Evolutionary conservation across 2,888 invertebrate species (phyloP), one percentile per base, ranked within the genome.

Genomic region (Nudaria mundana): DNA sequence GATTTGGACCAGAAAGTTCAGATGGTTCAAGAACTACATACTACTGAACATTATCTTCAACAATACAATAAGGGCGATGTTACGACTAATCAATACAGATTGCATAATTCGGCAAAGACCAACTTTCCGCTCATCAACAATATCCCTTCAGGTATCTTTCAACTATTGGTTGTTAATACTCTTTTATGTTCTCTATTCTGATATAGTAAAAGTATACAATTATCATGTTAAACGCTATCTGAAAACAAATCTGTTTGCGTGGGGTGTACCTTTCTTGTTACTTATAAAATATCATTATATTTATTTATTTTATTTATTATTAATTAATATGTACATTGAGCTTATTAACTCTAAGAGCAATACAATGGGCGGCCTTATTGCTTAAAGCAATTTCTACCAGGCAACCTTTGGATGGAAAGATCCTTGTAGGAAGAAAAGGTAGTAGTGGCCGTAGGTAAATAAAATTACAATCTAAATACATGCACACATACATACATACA

Each of bases 151-250:
- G 28, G 5, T 44, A n/a, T 15, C 37, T 0, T 23, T 6, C 1
- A 30, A 51, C 3, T 51, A 1, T 13, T 54, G 56, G 53, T 13
- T 55, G 5, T 5, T 51, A 3, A 12, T 51, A 1, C 3, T 54
- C 30, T 54, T 47, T 23, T 50, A 31, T n/a, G 3, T 42, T 4
- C 44, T 54, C 5, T 54, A 54, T 12, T 11, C 34, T n/a, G 44
- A 51, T 3, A 7, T 50, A 2, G 47, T 47, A 11, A 42, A 38
- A 36, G 52, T 51, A 8, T 37, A 44, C 8, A 8, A 5, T n/a
- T 5, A 11, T 38, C 26, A 36, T 1, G n/a, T 40, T 3, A 20
- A 10, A 6, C 47, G 31, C 8, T 47, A 44, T 6, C 33, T 51
- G 2, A 56, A 42, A 13, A 24, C 32, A 12, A 28, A 8, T 6